Conservation (phyloP, 1,140 invertebrate species). For the Drosophila chauvacae region DNA sequence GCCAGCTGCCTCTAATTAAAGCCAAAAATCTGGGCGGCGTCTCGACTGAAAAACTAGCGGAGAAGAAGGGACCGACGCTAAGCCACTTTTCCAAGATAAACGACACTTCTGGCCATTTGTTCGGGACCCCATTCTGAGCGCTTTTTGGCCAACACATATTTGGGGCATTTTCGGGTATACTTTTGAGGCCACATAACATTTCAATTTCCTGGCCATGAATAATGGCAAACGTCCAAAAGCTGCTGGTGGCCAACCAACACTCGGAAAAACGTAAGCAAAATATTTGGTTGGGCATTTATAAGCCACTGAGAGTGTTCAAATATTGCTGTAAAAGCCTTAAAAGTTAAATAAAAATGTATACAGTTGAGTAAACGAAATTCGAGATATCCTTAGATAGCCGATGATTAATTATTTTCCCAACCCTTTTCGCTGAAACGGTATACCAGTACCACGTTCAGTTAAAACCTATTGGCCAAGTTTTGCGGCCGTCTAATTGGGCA, state of each 20-base stretch:
- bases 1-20: slow-evolving; percentile 71
- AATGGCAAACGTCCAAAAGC: slow-evolving; percentile 53
- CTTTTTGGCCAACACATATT: slow-evolving; percentile 34
- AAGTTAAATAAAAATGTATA: neutral
- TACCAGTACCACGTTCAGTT: neutral
- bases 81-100: slow-evolving; percentile 63
- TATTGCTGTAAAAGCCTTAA: neutral
- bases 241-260: slow-evolving; percentile 20
- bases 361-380: neutral
- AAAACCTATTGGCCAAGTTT: slow-evolving; percentile 31
- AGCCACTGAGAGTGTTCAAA: neutral
- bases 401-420: neutral
- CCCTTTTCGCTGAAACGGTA: neutral
- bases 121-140: slow-evolving; percentile 26
- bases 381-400: too few species aligned
- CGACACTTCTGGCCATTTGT: slow-evolving; percentile 73
- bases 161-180: slow-evolving; percentile 23
- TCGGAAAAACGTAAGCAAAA: neutral
- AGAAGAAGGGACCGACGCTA: neutral
- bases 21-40: slow-evolving; percentile 36
- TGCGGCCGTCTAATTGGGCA: slow-evolving; percentile 63
- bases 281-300: neutral
- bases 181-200: slow-evolving; percentile 48
- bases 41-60: neutral
- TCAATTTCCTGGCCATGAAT: slow-evolving; percentile 60